Conservation (phyloP, 2,888 invertebrate species). For the Cartodere bifasciata region DNA sequence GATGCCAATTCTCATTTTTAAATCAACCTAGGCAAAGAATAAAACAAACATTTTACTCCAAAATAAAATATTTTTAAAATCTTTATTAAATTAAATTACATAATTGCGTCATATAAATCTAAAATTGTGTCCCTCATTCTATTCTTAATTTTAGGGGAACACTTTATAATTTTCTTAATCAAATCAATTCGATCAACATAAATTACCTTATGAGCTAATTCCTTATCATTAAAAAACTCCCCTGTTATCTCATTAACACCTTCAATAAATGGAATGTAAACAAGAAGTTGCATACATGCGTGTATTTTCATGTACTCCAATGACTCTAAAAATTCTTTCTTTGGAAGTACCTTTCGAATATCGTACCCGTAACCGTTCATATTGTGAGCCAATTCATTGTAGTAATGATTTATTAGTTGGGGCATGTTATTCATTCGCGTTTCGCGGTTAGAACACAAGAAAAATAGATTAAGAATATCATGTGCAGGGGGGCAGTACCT, state of each 20-base stretch:
- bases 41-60: too few species aligned
- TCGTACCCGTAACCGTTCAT: neutral
- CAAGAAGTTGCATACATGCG: neutral
- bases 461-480: too few species aligned
- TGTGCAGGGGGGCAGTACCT: constrained; percentile 22
- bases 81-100: neutral
- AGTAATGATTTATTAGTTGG: neutral
- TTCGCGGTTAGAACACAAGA: too few species aligned
- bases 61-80: too few species aligned
- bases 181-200: neutral
- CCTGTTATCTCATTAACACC: neutral
- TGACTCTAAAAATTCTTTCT: neutral
- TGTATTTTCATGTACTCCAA: neutral
- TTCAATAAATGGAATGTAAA: neutral
- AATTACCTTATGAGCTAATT: neutral
- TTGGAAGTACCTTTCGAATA: neutral
- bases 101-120: neutral
- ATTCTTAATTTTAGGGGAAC: neutral
- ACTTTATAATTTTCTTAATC: neutral
- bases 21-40: too few species aligned
- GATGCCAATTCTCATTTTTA: constrained; percentile 96
- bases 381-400: neutral
- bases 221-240: neutral
- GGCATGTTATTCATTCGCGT: too few species aligned
- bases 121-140: neutral